Evolutionary conservation across 2,888 invertebrate species (phyloP).

Genomic region (Dinocampus coccinellae): DNA sequence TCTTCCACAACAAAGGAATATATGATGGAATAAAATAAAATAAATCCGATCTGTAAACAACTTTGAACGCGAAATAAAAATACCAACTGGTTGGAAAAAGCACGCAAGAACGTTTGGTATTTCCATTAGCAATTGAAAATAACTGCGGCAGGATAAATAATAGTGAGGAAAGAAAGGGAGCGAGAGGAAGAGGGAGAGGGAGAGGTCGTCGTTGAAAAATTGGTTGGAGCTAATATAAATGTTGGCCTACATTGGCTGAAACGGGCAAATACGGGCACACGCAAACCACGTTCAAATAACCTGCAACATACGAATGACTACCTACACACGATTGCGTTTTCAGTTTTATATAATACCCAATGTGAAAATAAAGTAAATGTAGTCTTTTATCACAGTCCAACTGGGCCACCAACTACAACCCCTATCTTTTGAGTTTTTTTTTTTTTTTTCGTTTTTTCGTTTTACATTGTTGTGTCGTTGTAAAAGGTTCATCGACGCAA

Average conservation of each 20-base stretch:
- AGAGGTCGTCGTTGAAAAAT: slow-evolving; percentile 23
- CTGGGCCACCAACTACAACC: neutral
- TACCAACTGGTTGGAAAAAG: neutral
- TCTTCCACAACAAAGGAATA: neutral
- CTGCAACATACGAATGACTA: neutral
- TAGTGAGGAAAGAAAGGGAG: too few species aligned
- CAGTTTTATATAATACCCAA: neutral
- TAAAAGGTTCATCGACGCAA: slow-evolving; percentile 10
- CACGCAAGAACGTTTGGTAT: slow-evolving; percentile 16
- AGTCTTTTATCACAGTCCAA: slow-evolving; percentile 3
- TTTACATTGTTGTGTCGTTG: neutral
- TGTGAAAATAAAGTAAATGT: slow-evolving; percentile 9
- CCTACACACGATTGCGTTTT: slow-evolving; percentile 4
- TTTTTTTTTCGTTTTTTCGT: too few species aligned
- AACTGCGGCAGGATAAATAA: slow-evolving; percentile 28
- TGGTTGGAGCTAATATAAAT: slow-evolving; percentile 40
- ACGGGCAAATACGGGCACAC: slow-evolving; percentile 30
- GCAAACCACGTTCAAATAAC: slow-evolving; percentile 26
- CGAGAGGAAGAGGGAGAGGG: too few species aligned
- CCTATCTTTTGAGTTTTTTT: too few species aligned
- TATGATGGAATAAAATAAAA: neutral
- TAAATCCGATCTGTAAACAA: neutral
- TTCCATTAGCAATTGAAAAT: slow-evolving; percentile 5
- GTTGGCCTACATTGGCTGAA: slow-evolving; percentile 39
- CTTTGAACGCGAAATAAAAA: neutral